Evolutionary conservation across 2,113 vertebrate species (phyloP).

Genomic region (Rhinopithecus roxellana): DNA sequence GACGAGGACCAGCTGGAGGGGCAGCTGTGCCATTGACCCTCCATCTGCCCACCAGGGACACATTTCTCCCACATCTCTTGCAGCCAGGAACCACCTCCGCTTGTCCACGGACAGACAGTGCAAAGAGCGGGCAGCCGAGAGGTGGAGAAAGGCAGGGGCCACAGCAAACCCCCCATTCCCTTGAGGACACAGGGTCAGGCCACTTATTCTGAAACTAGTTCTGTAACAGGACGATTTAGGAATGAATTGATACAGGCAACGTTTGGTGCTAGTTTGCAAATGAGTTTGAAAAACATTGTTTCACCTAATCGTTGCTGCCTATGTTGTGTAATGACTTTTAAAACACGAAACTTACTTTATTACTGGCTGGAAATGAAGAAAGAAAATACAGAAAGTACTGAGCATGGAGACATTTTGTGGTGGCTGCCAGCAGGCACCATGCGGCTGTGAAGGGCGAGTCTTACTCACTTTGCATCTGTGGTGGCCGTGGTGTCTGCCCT

Average conservation of each 20-base stretch:
- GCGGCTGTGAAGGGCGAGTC: background rate
- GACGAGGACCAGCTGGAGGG: background rate
- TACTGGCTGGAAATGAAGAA: background rate
- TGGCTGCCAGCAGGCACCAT: background rate
- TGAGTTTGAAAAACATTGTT: background rate
- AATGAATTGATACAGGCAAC: accelerated
- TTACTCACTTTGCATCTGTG: slow-evolving; percentile 77
- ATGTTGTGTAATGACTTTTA: background rate
- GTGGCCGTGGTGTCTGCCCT: slow-evolving; percentile 81
- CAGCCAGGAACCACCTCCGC: too few relatives aligned
- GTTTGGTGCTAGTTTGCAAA: background rate
- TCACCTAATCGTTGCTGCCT: background rate
- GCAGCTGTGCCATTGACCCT: background rate
- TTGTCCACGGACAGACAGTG: background rate
- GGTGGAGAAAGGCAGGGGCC: background rate
- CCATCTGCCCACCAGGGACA: accelerated
- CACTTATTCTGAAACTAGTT: background rate
- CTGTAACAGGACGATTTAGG: background rate
- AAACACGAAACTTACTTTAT: accelerated
- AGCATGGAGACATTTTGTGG: accelerated
- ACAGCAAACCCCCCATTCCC: accelerated
- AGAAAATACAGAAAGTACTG: accelerated
- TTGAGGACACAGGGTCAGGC: accelerated
- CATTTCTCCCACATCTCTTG: accelerated
- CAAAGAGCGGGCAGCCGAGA: accelerated